Evolutionary conservation across 2,797 vertebrate genomes (phyloP), one percentile per base, ranked within the genome.

Genomic region (Babyrousa celebensis): DNA sequence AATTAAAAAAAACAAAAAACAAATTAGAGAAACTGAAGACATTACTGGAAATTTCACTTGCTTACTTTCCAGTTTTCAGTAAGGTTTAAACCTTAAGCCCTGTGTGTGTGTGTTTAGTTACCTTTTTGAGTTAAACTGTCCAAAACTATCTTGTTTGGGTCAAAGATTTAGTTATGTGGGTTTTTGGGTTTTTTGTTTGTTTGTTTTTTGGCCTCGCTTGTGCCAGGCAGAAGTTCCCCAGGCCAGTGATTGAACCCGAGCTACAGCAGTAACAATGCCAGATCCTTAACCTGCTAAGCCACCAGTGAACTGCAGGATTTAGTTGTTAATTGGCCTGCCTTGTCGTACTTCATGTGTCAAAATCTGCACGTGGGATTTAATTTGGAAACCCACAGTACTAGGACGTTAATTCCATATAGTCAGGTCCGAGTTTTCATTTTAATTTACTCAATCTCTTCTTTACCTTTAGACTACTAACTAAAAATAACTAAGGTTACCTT

Each of bases 401-500:
- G 56, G 23, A 58, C 88, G 40, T 95, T 86, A 92, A 60, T 85
- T 87, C 27, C 56, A 89, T 36, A 29, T 60, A 62, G 58, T 68
- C 54, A 80, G 11, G 54, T 93, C 36, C 70, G 16, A 36, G 91
- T 89, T 95, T 97, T 93, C 62, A 25, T 89, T 97, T 96, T 86
- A 43, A 79, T 87, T 87, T 96, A n/a, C 65, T 79, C 63, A 67
- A 1, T 56, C 29, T 4, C 54, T 95, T 95, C 56, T 91, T 93
- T 85, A 85, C 32, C 36, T 68, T 60, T 71, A 91, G 29, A 29
- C 65, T 79, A 60, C 86, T 71, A 71, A 48, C 9, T 10, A 20
- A 58, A 92, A 70, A 84, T n/a, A 79, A 67, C 20, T 88, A 93
- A 71, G 5, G 1, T 87, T 75, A 20, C 21, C n/a, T 60, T 89